Evolutionary conservation across 2,113 vertebrate species (phyloP), one percentile per base, ranked within the genome.

Genomic region (Brachypodius melanocephalos): DNA sequence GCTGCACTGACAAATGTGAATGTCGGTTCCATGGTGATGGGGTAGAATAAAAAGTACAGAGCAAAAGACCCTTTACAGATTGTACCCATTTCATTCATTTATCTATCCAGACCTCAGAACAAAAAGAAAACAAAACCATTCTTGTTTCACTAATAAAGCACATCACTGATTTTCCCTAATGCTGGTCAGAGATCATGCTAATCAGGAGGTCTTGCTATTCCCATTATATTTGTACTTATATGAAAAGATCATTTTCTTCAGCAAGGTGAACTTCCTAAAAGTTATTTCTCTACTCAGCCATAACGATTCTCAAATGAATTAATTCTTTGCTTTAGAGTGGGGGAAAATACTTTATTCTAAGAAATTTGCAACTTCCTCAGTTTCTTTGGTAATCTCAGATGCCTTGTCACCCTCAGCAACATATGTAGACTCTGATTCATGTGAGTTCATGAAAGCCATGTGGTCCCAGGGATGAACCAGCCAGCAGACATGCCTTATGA

Each of bases 341-440:
- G 25, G 5, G 34, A 34, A 86, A 57, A 58, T 32, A 34, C 46
- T 59, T 84, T 46, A 61, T 74, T 84, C n/a, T 32, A 43, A 80
- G 49, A 38, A 85, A 67, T 81, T 59, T 83, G 14, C 31, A 66
- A 54, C 52, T 96, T 89, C 74, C 67, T 82, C 20, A 6, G 38
- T 83, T 75, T 17, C 76, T 81, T 77, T 80, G 32, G 63, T 69
- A 83, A 88, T 85, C 18, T 49, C 76, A 76, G 49, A 81, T 2
- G 22, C 63, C 42, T 91, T 83, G 78, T 75, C 90, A 94, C 40
- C 82, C 75, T 93, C 82, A 67, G 78, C 51, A 91, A 86, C 91
- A 88, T 94, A 38, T 29, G 68, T 83, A 94, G 95, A 96, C 95
- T 96, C 79, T 97, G 95, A 96, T 93, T 97, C 95, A 95, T 93